These are phyloP conservation scores for Nyleta sp. DNA, from an alignment of 2,888 invertebrate species.

Conservation along the genomic window DNA sequence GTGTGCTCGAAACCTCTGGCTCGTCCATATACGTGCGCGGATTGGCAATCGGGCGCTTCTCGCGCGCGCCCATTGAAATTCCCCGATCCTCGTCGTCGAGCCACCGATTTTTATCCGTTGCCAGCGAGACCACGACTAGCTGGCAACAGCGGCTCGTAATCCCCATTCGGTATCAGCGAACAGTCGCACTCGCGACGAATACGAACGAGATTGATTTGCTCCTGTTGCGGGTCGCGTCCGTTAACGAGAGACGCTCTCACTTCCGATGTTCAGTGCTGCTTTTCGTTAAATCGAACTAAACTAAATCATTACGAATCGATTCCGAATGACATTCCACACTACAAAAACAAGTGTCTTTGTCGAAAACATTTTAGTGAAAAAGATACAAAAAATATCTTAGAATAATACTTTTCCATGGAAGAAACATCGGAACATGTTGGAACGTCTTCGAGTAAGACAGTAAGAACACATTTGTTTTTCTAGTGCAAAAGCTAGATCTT, in stretches of 20 bases:
- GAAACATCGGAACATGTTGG: too few species aligned
- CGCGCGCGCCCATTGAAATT: slow-evolving; percentile 63
- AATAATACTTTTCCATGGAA: too few species aligned
- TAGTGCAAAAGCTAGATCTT: too few species aligned
- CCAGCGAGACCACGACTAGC: slow-evolving; percentile 39
- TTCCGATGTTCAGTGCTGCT: slow-evolving; percentile 30
- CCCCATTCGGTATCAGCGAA: slow-evolving; percentile 49
- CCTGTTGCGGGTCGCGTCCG: slow-evolving; percentile 33
- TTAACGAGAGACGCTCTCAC: slow-evolving; percentile 30
- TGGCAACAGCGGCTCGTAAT: slow-evolving; percentile 52
- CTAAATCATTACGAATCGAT: neutral
- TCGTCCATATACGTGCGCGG: slow-evolving; percentile 58
- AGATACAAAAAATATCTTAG: too few species aligned
- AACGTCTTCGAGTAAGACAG: too few species aligned
- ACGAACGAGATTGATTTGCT: slow-evolving; percentile 49
- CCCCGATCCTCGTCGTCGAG: slow-evolving; percentile 51
- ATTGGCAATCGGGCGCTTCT: slow-evolving; percentile 43
- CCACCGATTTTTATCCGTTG: slow-evolving; percentile 63
- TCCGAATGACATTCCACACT: too few species aligned
- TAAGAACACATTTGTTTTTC: too few species aligned
- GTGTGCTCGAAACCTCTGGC: slow-evolving; percentile 61
- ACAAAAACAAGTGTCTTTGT: too few species aligned
- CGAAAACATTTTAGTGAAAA: too few species aligned
- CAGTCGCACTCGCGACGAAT: slow-evolving; percentile 48
- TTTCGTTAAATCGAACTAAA: neutral